Base-by-base conservation (phyloP, 2,888 invertebrate species). In the Mechanitis messenoides region DNA sequence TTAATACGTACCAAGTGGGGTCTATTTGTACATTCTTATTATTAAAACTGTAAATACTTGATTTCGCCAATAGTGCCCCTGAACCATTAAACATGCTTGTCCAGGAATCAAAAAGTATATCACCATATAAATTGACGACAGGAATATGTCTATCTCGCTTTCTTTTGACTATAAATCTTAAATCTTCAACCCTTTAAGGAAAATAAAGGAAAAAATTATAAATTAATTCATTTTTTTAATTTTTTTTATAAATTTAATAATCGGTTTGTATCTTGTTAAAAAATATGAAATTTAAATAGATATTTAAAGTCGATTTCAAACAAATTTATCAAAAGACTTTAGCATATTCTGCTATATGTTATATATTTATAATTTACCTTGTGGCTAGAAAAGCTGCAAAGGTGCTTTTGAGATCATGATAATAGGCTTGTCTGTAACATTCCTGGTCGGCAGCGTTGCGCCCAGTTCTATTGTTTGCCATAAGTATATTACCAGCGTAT, bases 101-200 rank as follows among this genome's bases (percentile, higher is more conserved):
- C 88, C 88, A 90, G 0, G 86, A 83, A 3, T 78, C 68, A 53
- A 87, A 87, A n/a, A 89, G 68, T 2, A 71, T 33, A 11, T 84
- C 74, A 2, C 76, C 78, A 1, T 73, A 63, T 0, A 82, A 63
- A 60, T 87, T 88, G 0, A 73, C 74, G 0, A 88, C 82, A 0
- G 84, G 83, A 0, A 80, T 59, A 4, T 75, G 53, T n/a, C 60
- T 62, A 20, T 66, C 64, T 2, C 57, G 38, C 1, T 60, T 53
- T 28, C 28, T 59, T 38, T 73, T 73, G 2, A 84, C 77, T 56
- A 84, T 63, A 11, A 74, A 71, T 33, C 63, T 70, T 3, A 80
- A 68, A 53, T 81, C 72, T 68, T 76, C 73, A 4, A 72, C 62
- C 28, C 84, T 84, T 72, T 20, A 70, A 74, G 71, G 31, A 42